A percentile compares a stretch with the other conserved stretches of the same genome.
Conservation (phyloP, 2,113 vertebrate species). For the Panurus biarmicus region DNA sequence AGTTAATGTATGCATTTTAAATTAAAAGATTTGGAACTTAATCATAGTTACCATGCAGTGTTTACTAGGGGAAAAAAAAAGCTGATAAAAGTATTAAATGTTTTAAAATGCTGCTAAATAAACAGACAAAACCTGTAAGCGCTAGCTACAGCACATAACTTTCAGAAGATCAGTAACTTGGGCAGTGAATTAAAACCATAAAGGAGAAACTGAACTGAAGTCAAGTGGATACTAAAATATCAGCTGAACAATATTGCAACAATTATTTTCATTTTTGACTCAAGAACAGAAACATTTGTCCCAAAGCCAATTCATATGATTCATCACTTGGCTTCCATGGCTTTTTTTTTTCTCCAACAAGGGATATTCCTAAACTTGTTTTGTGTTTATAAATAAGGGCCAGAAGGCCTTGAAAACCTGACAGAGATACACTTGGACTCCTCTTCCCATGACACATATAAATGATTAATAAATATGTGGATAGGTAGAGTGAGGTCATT, state of each 20-base stretch:
- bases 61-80: not conserved
- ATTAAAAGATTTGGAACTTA: not conserved
- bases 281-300: not conserved
- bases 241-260: not conserved
- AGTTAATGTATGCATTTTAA: not conserved
- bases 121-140: not conserved
- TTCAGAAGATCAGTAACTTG: not conserved
- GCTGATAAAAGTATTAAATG: not conserved
- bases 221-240: not conserved
- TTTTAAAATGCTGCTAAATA: not conserved
- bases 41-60: not conserved
- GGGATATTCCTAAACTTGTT: not conserved
- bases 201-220: not conserved
- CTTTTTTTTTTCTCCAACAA: not conserved
- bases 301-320: not conserved
- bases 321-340: not conserved
- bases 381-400: not conserved
- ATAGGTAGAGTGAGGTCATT: not conserved
- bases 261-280: not conserved
- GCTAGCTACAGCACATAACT: rapidly evolving
- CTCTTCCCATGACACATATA: not conserved
- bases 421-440: not conserved
- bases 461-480: not conserved
- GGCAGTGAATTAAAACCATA: not conserved
- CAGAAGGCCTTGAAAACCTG: not conserved